Evolutionary conservation across 2,113 vertebrate genomes (phyloP).

Genomic region (Bothrops jararaca): DNA sequence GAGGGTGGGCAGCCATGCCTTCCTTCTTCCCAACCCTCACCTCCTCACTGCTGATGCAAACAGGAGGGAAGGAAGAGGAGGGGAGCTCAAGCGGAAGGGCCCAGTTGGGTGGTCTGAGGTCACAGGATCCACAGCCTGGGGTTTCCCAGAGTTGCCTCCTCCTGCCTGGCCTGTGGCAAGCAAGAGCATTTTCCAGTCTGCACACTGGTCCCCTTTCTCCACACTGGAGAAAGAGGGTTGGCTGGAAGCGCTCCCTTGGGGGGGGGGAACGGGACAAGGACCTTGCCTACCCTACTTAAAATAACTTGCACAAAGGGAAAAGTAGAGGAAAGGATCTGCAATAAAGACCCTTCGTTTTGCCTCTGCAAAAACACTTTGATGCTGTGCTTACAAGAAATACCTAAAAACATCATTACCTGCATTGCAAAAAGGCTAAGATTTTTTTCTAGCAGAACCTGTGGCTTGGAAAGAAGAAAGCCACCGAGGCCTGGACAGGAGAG

Average conservation of each 20-base stretch:
- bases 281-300: neutral
- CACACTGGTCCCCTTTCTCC: neutral
- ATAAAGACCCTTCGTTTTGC: fast-evolving
- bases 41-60: neutral
- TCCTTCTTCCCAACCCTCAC: neutral
- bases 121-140: neutral
- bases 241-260: fast-evolving
- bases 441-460: fast-evolving
- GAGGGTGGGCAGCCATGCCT: neutral
- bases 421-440: neutral
- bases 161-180: neutral
- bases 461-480: fast-evolving
- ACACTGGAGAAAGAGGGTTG: neutral
- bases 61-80: neutral
- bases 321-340: neutral
- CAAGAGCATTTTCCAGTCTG: neutral
- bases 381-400: neutral
- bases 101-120: neutral
- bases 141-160: neutral
- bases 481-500: neutral
- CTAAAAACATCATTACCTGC: fast-evolving
- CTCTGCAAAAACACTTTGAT: fast-evolving
- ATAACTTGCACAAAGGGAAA: fast-evolving
- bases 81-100: neutral
- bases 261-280: neutral